phyloP scores from a whole-genome alignment of 92 coral and sea anemone species.

The Epizoanthus rinbou region DNA sequence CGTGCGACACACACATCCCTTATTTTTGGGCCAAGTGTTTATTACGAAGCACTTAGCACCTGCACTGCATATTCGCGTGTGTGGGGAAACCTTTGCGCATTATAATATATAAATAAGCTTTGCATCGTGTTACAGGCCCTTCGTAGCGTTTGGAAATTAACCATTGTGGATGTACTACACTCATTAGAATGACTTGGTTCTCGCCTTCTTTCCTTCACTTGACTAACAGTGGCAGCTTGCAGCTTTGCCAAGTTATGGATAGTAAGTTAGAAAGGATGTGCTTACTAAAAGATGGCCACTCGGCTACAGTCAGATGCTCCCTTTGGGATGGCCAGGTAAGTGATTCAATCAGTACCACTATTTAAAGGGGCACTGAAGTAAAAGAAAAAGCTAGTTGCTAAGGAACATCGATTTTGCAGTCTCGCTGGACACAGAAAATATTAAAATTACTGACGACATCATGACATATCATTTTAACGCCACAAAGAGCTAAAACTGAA shows the following conservation, averaged over 20 bases:
- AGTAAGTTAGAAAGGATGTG: constrained; percentile 50
- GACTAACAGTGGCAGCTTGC: constrained; percentile 60
- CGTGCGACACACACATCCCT: too few relatives aligned
- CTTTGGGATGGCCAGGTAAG: constrained; percentile 71
- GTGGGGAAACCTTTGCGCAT: too few relatives aligned
- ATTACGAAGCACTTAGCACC: too few relatives aligned
- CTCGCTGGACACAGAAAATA: too few relatives aligned
- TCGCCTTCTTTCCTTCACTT: background rate
- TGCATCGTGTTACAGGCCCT: too few relatives aligned
- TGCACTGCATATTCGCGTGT: too few relatives aligned
- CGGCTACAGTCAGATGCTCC: constrained; percentile 75
- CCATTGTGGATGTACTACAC: background rate
- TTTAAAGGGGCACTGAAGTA: background rate
- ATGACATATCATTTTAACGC: too few relatives aligned
- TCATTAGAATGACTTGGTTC: background rate
- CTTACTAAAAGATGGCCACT: constrained; percentile 64
- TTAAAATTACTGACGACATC: too few relatives aligned
- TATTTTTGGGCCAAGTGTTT: too few relatives aligned
- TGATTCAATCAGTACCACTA: background rate
- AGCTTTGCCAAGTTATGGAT: constrained; percentile 63
- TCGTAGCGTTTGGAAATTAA: too few relatives aligned
- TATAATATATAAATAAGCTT: too few relatives aligned
- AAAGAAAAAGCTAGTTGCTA: background rate
- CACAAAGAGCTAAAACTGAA: too few relatives aligned
- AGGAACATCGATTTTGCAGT: background rate